Percentiles rank a stretch among this genome's conserved stretches.
These are phyloP conservation scores for Cetonia aurata DNA, from an alignment of 2,888 invertebrate genomes.

Conservation along the genomic window DNA sequence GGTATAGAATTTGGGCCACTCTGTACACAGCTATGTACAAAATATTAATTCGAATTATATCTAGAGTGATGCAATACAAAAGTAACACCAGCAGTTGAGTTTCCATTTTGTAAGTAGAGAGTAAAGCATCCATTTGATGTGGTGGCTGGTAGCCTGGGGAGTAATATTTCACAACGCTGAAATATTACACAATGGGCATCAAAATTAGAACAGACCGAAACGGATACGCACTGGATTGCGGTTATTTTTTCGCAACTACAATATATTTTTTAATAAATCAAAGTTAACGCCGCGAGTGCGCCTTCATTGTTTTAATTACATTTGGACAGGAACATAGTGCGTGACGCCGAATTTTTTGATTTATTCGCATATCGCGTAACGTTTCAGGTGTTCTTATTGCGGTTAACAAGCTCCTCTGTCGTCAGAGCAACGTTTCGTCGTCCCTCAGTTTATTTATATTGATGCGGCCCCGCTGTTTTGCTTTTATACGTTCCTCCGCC, in stretches of 20 bases:
- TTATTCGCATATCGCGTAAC: constrained; percentile 2
- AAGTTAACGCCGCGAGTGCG: constrained; percentile 3
- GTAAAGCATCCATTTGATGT: constrained; percentile 13
- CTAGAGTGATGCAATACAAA: no score
- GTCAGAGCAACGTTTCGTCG: neutral
- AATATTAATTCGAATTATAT: no score
- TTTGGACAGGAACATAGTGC: constrained; percentile 7
- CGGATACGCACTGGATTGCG: no score
- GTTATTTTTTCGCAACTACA: no score
- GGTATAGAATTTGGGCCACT: no score
- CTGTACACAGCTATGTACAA: no score
- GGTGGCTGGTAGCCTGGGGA: neutral
- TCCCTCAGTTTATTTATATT: constrained; percentile 13
- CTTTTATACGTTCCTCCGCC: constrained; percentile 3
- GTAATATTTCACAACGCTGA: constrained; percentile 19
- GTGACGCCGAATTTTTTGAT: constrained; percentile 8
- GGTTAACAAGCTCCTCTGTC: constrained; percentile 4
- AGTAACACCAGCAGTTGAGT: no score
- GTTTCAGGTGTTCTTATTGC: constrained; percentile 11
- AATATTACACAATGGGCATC: constrained; percentile 16
- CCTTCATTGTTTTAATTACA: constrained; percentile 12
- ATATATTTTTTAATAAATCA: constrained; percentile 16
- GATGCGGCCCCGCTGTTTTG: constrained; percentile 13
- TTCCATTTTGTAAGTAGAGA: no score
- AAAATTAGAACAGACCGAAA: constrained; percentile 8